Conservation (phyloP, 2,888 invertebrate species). For the Strigamia transsilvanica region DNA sequence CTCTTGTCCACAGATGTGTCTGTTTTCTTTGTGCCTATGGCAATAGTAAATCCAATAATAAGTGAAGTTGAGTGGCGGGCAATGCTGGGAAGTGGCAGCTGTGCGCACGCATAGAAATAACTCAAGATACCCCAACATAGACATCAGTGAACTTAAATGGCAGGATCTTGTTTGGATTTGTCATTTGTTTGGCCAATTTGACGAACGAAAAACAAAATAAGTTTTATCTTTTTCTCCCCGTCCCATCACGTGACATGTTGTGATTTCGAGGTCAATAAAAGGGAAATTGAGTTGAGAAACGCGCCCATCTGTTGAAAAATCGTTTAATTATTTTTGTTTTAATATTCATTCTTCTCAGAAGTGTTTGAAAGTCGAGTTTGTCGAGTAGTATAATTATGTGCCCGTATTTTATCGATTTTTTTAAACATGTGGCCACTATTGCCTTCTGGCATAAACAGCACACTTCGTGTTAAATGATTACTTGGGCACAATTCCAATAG, state of each 20-base stretch:
- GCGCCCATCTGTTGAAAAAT: constrained; percentile 27
- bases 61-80: constrained; percentile 45
- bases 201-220: neutral
- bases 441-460: constrained; percentile 34
- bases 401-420: constrained; percentile 44
- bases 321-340: constrained; percentile 39
- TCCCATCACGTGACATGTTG: neutral
- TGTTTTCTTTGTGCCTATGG: constrained; percentile 38
- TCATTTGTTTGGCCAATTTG: neutral
- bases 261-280: neutral
- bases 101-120: constrained; percentile 40
- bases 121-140: constrained; percentile 27
- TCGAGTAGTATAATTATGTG: constrained; percentile 19
- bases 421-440: constrained; percentile 43
- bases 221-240: neutral
- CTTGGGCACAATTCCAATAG: constrained; percentile 31
- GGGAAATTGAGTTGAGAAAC: neutral
- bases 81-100: constrained; percentile 45
- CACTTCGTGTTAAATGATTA: constrained; percentile 25
- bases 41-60: constrained; percentile 41
- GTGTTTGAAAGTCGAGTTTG: constrained; percentile 20
- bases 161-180: constrained; percentile 41
- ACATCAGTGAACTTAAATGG: constrained; percentile 21
- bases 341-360: neutral
- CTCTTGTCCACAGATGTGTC: neutral